Evolutionary conservation across 2,888 invertebrate species (phyloP).

Genomic region (Gasteruption jaculator): DNA sequence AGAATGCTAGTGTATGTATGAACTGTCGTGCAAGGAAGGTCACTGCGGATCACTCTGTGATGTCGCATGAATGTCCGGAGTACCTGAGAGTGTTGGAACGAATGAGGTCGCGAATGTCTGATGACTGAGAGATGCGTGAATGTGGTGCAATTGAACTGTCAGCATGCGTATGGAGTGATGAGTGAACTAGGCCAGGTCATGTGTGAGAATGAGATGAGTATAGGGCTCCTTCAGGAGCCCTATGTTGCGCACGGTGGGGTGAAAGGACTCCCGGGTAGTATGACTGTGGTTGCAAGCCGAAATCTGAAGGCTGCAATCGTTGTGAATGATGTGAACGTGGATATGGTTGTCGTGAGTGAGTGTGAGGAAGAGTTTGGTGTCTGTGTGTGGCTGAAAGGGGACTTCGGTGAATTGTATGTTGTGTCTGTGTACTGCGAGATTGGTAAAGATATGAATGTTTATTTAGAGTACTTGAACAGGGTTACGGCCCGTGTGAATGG

Average conservation of each 20-base stretch:
- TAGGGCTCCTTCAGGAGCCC: slow-evolving; percentile 15
- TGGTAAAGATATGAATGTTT: too few relatives aligned
- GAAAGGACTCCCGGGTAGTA: slow-evolving; percentile 2
- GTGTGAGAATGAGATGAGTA: background rate
- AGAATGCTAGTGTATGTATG: slow-evolving; percentile 1
- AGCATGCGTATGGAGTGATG: slow-evolving; percentile 13
- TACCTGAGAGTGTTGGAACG: slow-evolving; percentile 3
- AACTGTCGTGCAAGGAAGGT: slow-evolving; percentile 7
- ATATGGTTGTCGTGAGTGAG: background rate
- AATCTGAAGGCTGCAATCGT: slow-evolving; percentile 14
- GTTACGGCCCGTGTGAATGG: too few relatives aligned
- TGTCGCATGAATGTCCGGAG: slow-evolving; percentile 7
- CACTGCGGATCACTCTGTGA: slow-evolving; percentile 7
- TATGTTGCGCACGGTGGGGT: background rate
- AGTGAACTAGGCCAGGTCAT: slow-evolving; percentile 11
- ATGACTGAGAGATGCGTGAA: background rate
- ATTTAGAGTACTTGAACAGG: too few relatives aligned
- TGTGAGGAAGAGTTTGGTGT: slow-evolving; percentile 10
- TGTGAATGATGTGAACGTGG: background rate
- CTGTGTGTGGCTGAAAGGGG: slow-evolving; percentile 16
- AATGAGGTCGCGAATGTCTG: background rate
- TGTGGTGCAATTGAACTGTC: slow-evolving; percentile 16
- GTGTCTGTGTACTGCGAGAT: slow-evolving; percentile 18
- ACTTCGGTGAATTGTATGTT: slow-evolving; percentile 12
- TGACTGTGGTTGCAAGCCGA: slow-evolving; percentile 6